These are phyloP conservation scores for Neopipo cinnamomea DNA, from an alignment of 2,113 vertebrate species.

Conservation along the genomic window DNA sequence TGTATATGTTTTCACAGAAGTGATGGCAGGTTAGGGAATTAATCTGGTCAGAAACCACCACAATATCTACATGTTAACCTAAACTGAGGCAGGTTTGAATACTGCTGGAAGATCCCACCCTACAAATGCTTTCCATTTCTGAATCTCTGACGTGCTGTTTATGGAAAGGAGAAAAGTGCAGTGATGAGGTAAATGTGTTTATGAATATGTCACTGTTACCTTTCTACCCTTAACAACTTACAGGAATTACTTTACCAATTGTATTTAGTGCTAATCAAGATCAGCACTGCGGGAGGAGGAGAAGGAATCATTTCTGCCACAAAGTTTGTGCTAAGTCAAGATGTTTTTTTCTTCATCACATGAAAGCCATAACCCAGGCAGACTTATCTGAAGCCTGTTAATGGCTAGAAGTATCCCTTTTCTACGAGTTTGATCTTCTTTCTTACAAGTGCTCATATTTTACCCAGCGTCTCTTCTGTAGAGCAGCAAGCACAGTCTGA, in stretches of 20 bases:
- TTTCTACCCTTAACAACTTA: slow-evolving; percentile 22
- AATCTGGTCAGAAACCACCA: neutral
- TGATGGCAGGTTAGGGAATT: neutral
- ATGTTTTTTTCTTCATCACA: neutral
- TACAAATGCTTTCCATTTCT: neutral
- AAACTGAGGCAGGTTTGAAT: neutral
- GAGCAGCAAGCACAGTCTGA: neutral
- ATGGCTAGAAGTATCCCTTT: neutral
- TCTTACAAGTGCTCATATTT: neutral
- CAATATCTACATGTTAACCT: neutral
- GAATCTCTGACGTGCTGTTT: neutral
- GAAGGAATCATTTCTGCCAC: neutral
- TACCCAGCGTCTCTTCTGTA: fast-evolving
- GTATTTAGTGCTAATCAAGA: slow-evolving; percentile 30
- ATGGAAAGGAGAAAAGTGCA: neutral
- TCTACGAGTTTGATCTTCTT: neutral
- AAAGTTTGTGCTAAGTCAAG: neutral
- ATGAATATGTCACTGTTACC: slow-evolving; percentile 11
- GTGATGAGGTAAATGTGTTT: neutral
- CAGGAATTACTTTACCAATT: slow-evolving; percentile 3
- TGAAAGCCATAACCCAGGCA: neutral
- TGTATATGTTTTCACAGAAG: neutral
- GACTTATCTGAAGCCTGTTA: neutral
- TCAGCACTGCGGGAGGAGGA: neutral
- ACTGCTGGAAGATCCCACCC: neutral